Conservation (phyloP, 2,113 vertebrate genomes). For the Vicugna pacos region DNA sequence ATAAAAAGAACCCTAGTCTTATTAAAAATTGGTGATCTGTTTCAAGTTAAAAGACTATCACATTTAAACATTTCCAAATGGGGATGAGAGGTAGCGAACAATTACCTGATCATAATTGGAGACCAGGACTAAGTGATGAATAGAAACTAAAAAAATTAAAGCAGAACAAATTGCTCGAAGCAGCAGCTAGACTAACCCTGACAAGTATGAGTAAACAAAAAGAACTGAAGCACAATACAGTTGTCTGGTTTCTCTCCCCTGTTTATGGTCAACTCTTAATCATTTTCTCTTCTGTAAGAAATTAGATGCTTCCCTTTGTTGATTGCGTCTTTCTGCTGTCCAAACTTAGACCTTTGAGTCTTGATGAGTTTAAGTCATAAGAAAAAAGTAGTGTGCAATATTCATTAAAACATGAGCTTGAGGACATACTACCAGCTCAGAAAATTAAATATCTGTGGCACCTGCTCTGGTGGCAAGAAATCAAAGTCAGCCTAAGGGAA, state of each 20-base stretch:
- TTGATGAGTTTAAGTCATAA: conserved; percentile 30
- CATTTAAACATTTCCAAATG: neutral
- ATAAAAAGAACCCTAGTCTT: conserved; percentile 55
- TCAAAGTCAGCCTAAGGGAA: conserved; percentile 14
- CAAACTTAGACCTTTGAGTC: neutral
- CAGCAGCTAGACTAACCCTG: neutral
- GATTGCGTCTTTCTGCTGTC: neutral
- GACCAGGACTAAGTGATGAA: conserved; percentile 37
- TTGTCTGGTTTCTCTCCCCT: neutral
- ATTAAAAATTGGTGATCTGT: conserved; percentile 59
- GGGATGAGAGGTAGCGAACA: conserved; percentile 45
- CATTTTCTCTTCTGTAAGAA: neutral
- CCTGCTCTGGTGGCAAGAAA: conserved; percentile 19
- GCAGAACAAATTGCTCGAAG: neutral
- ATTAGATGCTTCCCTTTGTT: neutral
- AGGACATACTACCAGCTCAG: neutral
- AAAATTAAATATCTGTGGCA: conserved; percentile 12
- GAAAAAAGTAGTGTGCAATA: conserved; percentile 43
- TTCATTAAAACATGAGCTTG: conserved; percentile 26
- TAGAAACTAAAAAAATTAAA: conserved; percentile 69
- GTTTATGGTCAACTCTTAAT: neutral
- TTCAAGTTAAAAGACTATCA: conserved; percentile 54
- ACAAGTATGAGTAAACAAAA: conserved; percentile 60
- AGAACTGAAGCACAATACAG: neutral
- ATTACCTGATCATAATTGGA: conserved; percentile 20